Evolutionary conservation across 2,113 vertebrate genomes (phyloP), one percentile per base, ranked within the genome.

Genomic region (Labeo rohita): DNA sequence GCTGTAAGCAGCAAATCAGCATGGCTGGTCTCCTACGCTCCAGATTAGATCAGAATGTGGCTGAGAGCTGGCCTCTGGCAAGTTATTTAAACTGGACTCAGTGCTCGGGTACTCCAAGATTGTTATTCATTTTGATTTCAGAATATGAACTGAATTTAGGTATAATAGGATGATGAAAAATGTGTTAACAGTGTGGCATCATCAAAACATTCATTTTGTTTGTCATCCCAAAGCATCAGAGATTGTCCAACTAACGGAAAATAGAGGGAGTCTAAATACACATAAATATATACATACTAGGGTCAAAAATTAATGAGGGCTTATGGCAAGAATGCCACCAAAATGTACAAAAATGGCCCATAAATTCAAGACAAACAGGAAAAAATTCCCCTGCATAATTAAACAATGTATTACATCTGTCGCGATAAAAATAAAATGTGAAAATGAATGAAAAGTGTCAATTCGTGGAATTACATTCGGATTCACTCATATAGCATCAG

Each of bases 11-110:
- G 12, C 8, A 70, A 82, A 28, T 73, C 45, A 70, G 61, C 80
- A 65, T 21, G 0, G 47, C 43, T 47, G 47, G 45, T 70, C 80
- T 70, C 23, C 80, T 50, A 36, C 28, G 47, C 45, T 52, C 4
- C 43, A 47, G 47, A 52, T 70, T 54, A 56, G 66, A 56, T 83
- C 81, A 83, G 36, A 80, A 73, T 73, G 10, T 54, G 63, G 28
- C 63, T 80, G 18, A 80, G 18, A 63, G 78, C 36, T 70, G 15
- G 12, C 65, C 61, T 66, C 47, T 21, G 45, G 63, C 45, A 70
- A 52, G 47, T 50, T 23, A 68, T 50, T 80, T 80, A 2, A 65
- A 63, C 78, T 80, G 59, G 59, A 16, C 59, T 65, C 50, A 47
- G n/a, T 13, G 47, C 13, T 39, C 39, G 7, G 3, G 2, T 65